These are phyloP conservation scores for Matsumurasca onukii DNA, from an alignment of 1,140 invertebrate genomes.

Conservation along the genomic window DNA sequence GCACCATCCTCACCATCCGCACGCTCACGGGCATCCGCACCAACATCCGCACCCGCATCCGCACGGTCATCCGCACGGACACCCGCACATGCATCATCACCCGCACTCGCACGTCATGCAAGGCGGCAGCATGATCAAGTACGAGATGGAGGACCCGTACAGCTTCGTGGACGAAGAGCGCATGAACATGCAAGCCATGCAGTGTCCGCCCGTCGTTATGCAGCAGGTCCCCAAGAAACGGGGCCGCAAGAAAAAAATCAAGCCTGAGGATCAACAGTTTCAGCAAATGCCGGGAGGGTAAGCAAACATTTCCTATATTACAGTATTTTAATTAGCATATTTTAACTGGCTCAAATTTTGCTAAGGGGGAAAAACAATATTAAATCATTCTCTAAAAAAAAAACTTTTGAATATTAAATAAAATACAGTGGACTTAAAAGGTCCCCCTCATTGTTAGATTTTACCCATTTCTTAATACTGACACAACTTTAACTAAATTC, in stretches of 20 bases:
- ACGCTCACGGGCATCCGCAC: conserved; percentile 39
- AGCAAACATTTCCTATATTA: too few relatives aligned
- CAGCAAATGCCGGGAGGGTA: conserved; percentile 20
- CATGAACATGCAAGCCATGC: conserved; percentile 44
- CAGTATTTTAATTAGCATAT: too few relatives aligned
- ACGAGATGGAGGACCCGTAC: conserved; percentile 72
- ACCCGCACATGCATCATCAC: conserved; percentile 40
- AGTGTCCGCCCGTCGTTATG: conserved; percentile 50
- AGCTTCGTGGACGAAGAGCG: conserved; percentile 77
- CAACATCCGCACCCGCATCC: conserved; percentile 37
- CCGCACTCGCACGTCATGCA: conserved; percentile 33
- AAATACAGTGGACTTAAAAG: too few relatives aligned
- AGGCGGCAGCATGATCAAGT: conserved; percentile 55
- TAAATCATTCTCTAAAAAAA: too few relatives aligned
- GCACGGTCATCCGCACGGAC: conserved; percentile 45
- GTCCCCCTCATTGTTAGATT: too few relatives aligned
- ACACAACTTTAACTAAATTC: too few relatives aligned
- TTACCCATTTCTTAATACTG: too few relatives aligned
- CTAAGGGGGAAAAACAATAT: too few relatives aligned
- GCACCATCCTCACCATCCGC: conserved; percentile 44
- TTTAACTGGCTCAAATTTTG: too few relatives aligned
- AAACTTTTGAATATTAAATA: too few relatives aligned
- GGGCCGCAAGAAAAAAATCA: conserved; percentile 76
- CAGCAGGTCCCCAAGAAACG: conserved; percentile 74
- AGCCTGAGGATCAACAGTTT: conserved; percentile 50